Percentiles rank a stretch among this genome's conserved stretches.
These are phyloP conservation scores for Drosophila hydei DNA, from an alignment of 1,140 invertebrate genomes.

Conservation along the genomic window DNA sequence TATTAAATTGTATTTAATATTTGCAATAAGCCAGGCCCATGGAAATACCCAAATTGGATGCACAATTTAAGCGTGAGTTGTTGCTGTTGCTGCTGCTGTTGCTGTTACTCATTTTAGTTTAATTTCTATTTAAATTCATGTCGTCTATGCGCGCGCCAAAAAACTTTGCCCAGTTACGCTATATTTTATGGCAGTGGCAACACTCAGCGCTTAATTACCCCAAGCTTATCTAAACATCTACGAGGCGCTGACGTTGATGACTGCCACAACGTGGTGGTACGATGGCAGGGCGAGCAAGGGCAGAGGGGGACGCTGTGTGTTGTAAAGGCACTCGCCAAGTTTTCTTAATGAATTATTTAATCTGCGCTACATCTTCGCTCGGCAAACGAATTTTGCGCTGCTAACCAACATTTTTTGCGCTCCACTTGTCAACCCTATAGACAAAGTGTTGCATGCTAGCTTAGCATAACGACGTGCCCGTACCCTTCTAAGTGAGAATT, in stretches of 20 bases:
- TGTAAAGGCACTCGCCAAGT: slow-evolving; percentile 46
- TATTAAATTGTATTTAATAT: slow-evolving; percentile 71
- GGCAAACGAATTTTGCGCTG: slow-evolving; percentile 50
- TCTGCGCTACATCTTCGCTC: slow-evolving; percentile 60
- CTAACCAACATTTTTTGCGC: slow-evolving; percentile 70
- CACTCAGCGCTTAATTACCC: slow-evolving; percentile 76
- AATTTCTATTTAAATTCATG: slow-evolving; percentile 82
- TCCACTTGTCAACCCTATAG: slow-evolving; percentile 70
- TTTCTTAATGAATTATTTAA: slow-evolving; percentile 81
- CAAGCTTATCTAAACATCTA: slow-evolving; percentile 78
- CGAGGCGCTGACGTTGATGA: slow-evolving; percentile 51
- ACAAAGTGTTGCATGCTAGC: background rate
- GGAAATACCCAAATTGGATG: slow-evolving; percentile 53
- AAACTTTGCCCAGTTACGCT: slow-evolving; percentile 57
- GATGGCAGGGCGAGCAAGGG: background rate
- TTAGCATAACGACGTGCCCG: background rate
- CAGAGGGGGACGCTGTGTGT: background rate
- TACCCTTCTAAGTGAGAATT: slow-evolving; percentile 4
- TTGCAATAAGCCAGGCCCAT: slow-evolving; percentile 39
- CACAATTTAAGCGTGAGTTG: slow-evolving; percentile 71
- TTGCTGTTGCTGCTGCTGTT: slow-evolving; percentile 26
- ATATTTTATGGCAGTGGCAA: slow-evolving; percentile 46
- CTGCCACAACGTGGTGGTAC: slow-evolving; percentile 12
- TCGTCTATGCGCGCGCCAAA: slow-evolving; percentile 61
- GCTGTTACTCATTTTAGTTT: slow-evolving; percentile 73